Base-by-base conservation (phyloP, 1,140 invertebrate species). In the Euura saliciscinereae region DNA sequence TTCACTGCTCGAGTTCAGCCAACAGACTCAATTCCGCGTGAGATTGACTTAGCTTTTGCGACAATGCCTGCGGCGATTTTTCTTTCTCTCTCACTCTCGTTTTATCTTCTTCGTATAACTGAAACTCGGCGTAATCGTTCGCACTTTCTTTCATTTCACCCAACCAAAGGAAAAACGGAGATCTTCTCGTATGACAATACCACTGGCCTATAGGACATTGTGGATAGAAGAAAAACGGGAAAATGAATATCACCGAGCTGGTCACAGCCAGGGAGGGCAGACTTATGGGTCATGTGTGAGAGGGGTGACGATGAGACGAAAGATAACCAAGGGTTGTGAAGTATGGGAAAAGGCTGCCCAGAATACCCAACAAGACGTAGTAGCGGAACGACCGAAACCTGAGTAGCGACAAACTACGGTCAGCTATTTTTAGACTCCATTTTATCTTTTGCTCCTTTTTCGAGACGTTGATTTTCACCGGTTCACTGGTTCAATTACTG, bases 241-340 rank as follows among this genome's bases (percentile, higher is more conserved):
- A 28, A 28, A 28, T 28, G 28, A 28, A 28, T 28, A 59, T 8
- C 10, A 59, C 51, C 51, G 51, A 59, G 51, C 51, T 59, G 8
- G 51, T 8, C 8, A 11, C 51, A 59, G 8, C 51, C 8, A 59
- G 51, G 51, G 51, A 59, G 51, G 51, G 51, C 51, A 59, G 51
- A 59, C 51, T 59, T 59, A 59, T 59, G 51, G 51, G 8, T 59
- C 10, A 59, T 59, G 51, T 59, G 51, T 59, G 51, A 59, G 51
- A 11, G 51, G 51, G 51, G 51, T 59, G 51, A 59, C 51, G 13
- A 59, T 59, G 51, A 59, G 13, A 59, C 51, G 13, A 28, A 59
- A 59, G 51, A 59, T 59, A 59, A 6, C 8, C 51, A 3, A 8
- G 51, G 13, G 51, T n/a, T 59, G 51, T 59, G 51, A 59, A 8